Base-by-base conservation (phyloP, 2,888 invertebrate genomes). In the Caenorhabditis angaria region DNA sequence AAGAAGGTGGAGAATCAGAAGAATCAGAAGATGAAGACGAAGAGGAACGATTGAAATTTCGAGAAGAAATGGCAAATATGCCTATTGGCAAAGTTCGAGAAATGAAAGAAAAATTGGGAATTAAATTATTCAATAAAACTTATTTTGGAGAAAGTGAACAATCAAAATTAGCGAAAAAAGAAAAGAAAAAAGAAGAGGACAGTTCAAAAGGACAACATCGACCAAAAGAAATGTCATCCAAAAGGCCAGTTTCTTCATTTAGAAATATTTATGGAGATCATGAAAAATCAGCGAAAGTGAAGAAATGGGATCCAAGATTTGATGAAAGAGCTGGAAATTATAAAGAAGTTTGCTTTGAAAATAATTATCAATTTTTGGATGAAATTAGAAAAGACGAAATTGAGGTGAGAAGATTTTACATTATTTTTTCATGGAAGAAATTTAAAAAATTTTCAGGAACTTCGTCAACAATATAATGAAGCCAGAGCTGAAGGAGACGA, bases 251-350 rank as follows among this genome's bases (percentile, higher is more conserved):
- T 6, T 74, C 74, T 14, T n/a, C 74, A 29, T 74, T 74, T 22
- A 10, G 74, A 24, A 66, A 65, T 50, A 59, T 74, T 28, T 74
- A 74, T 58, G 69, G 63, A 25, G 67, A 70, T 20, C 74, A 74
- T 35, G 74, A 74, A 41, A 22, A 56, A 48, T 58, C 35, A n/a
- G 57, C 57, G 18, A 70, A 70, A 60, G 64, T 65, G 18, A 75
- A 65, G 70, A 68, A 69, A 22, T 81, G 81, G 73, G 85, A 85
- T 70, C 85, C 85, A 24, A 80, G 85, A 4, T 85, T 85, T 63
- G 79, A 83, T 53, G 61, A 69, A 25, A 57, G 81, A 28, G 81
- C 81, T 50, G 85, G 85, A 4, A 77, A 80, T 2, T 83, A 82
- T 65, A 80, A 84, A 56, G 81, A 82, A 48, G 60, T 70, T 1